Conservation (phyloP, 1,140 invertebrate species). For the Battus philenor region DNA sequence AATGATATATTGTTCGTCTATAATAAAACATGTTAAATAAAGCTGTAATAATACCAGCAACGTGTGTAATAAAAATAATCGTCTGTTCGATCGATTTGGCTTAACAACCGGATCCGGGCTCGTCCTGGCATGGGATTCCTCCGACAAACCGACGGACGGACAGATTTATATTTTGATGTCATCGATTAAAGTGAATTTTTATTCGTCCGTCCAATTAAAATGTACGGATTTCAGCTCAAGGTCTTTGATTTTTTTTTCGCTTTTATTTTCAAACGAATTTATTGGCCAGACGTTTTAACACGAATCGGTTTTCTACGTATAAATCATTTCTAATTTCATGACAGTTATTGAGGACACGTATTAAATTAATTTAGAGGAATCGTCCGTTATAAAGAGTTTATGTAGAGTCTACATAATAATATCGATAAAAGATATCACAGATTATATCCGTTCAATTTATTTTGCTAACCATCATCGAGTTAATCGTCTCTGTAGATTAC, state of each 20-base stretch:
- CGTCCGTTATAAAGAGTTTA: no score
- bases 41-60: constrained; percentile 45
- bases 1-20: no score
- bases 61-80: constrained; percentile 64
- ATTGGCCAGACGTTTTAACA: neutral
- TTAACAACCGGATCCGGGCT: constrained; percentile 65
- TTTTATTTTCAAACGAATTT: constrained; percentile 7
- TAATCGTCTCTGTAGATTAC: constrained; percentile 4
- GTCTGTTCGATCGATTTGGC: constrained; percentile 54
- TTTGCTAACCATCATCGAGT: constrained; percentile 3
- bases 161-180: constrained; percentile 65
- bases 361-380: no score
- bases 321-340: no score
- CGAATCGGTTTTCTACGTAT: neutral
- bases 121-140: constrained; percentile 36
- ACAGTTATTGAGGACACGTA: no score
- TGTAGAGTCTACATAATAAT: no score
- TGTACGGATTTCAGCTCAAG: constrained; percentile 10
- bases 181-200: constrained; percentile 41
- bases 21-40: constrained; percentile 36
- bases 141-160: constrained; percentile 35
- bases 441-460: neutral
- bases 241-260: neutral
- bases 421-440: no score
- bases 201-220: constrained; percentile 6